Conservation (phyloP, 2,888 invertebrate genomes). For the Zaprionus lineosus region DNA sequence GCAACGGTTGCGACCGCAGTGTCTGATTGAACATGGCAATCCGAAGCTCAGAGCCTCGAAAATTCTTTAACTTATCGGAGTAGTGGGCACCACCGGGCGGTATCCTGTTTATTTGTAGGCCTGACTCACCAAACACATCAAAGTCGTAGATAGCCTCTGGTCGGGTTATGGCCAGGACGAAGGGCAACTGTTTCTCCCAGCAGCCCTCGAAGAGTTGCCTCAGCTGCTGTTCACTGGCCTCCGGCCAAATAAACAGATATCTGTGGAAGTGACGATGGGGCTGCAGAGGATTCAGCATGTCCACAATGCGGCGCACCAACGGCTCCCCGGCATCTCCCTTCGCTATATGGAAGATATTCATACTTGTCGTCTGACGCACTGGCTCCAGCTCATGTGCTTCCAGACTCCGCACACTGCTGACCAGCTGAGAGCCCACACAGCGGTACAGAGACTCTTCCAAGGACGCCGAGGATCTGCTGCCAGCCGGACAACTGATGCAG, state of each 20-base stretch:
- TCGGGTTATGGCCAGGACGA: conserved; percentile 60
- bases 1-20: conserved; percentile 61
- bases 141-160: conserved; percentile 57
- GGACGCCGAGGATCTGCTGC: too few relatives aligned
- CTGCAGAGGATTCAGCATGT: conserved; percentile 67
- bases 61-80: conserved; percentile 69
- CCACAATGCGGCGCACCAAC: conserved; percentile 45
- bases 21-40: conserved; percentile 75
- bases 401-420: conserved; percentile 47
- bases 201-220: conserved; percentile 53
- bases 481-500: conserved; percentile 49
- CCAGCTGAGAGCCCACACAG: conserved; percentile 38
- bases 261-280: conserved; percentile 66
- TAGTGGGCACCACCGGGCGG: conserved; percentile 10
- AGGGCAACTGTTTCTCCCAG: conserved; percentile 68
- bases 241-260: conserved; percentile 74
- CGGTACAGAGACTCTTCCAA: conserved; percentile 43
- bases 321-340: conserved; percentile 31
- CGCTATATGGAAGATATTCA: conserved; percentile 64
- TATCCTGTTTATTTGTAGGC: conserved; percentile 46
- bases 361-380: conserved; percentile 53
- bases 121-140: conserved; percentile 68
- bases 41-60: conserved; percentile 61
- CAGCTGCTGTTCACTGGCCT: conserved; percentile 42
- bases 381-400: conserved; percentile 55